Percentiles rank a stretch among this genome's conserved stretches.
These are phyloP conservation scores for Vidua chalybeata DNA, from an alignment of 2,113 vertebrate genomes.

Conservation along the genomic window DNA sequence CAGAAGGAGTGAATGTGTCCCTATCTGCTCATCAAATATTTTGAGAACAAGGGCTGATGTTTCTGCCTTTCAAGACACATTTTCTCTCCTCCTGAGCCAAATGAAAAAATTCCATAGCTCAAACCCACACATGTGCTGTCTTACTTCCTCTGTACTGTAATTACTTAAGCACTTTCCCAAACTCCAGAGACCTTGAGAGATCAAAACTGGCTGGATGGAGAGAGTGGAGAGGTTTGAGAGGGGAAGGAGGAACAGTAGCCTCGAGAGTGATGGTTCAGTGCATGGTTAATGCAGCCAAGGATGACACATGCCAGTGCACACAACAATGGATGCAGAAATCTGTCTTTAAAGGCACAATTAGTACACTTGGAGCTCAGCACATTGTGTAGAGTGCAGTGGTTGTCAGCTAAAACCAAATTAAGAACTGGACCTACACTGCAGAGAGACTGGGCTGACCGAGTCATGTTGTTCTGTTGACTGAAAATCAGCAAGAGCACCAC, in stretches of 20 bases:
- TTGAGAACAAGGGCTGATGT: conserved; percentile 48
- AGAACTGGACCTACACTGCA: background rate
- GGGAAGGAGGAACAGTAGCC: background rate
- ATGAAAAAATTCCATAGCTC: background rate
- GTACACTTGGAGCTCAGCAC: background rate
- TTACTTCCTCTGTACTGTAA: background rate
- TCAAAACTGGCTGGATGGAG: background rate
- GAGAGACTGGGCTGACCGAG: background rate
- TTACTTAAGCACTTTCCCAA: background rate
- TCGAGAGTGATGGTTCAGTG: background rate
- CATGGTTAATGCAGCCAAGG: background rate
- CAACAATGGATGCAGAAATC: background rate
- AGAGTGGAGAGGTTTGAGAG: background rate
- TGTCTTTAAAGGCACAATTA: background rate
- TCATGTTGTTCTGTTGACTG: background rate
- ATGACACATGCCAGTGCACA: background rate
- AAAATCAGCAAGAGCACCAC: background rate
- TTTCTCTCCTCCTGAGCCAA: conserved; percentile 11
- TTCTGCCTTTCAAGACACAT: conserved; percentile 6
- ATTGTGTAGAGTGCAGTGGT: fast-evolving
- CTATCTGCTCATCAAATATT: conserved; percentile 52
- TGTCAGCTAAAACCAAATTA: background rate
- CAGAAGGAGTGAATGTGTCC: conserved; percentile 13
- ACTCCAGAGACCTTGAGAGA: background rate
- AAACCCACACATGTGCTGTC: background rate